phyloP scores from a whole-genome alignment of 2,888 invertebrate species.

The Vandiemenella viatica region DNA sequence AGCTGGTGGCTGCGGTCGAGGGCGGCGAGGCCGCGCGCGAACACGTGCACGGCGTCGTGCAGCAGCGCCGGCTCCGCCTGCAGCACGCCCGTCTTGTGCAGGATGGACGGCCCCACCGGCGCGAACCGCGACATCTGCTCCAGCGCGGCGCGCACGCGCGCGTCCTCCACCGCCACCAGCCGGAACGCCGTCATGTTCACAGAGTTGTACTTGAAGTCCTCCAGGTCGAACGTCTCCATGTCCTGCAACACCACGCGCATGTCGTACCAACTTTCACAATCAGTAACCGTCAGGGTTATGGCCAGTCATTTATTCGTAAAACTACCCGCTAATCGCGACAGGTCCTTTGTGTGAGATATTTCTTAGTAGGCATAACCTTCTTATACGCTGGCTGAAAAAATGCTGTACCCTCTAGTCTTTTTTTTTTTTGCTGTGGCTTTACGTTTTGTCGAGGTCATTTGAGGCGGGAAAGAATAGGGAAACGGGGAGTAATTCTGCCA shows the following conservation, averaged over 20 bases:
- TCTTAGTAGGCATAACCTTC: too few species aligned
- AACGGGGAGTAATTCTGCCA: too few species aligned
- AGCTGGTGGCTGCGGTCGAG: conserved; percentile 54
- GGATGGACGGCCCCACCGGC: conserved; percentile 63
- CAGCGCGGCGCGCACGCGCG: conserved; percentile 56
- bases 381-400: too few species aligned
- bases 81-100: conserved; percentile 50
- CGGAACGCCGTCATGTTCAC: conserved; percentile 93
- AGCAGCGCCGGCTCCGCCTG: conserved; percentile 72
- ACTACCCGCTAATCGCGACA: too few species aligned
- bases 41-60: conserved; percentile 72
- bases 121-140: conserved; percentile 80
- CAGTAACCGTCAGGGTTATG: too few species aligned
- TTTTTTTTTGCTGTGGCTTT: too few species aligned
- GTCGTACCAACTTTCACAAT: background rate
- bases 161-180: conserved; percentile 65
- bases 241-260: conserved; percentile 39
- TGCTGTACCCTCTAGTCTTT: too few species aligned
- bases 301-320: too few species aligned
- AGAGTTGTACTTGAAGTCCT: conserved; percentile 84
- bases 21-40: conserved; percentile 60
- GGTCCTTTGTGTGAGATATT: too few species aligned
- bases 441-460: too few species aligned
- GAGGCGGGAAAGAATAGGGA: too few species aligned
- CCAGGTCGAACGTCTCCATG: conserved; percentile 71